Conservation (phyloP, 1,140 invertebrate genomes). For the Drosophila lacteicornis region DNA sequence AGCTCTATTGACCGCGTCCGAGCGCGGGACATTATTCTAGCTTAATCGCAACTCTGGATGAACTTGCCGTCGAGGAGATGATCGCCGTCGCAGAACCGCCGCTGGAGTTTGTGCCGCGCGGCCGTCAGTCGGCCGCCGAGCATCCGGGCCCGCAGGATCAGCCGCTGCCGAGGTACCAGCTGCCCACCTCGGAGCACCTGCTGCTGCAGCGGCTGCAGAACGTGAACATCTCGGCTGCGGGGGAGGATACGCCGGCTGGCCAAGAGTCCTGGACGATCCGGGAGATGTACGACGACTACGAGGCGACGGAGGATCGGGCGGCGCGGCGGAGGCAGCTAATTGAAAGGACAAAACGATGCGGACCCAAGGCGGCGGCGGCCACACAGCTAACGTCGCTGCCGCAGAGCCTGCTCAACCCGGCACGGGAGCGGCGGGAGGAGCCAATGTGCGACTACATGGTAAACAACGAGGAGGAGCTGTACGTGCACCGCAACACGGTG, state of each 20-base stretch:
- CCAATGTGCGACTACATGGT: conserved; percentile 80
- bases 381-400: conserved; percentile 66
- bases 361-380: conserved; percentile 62
- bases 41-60: conserved; percentile 72
- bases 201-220: conserved; percentile 90
- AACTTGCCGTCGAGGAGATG: conserved; percentile 73
- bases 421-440: conserved; percentile 37
- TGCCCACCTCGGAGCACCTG: conserved; percentile 86
- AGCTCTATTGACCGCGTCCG: conserved; percentile 45
- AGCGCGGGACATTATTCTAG: conserved; percentile 24
- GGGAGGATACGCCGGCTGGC: conserved; percentile 84
- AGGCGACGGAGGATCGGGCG: conserved; percentile 54
- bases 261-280: conserved; percentile 90
- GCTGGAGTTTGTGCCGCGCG: conserved; percentile 94
- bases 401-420: conserved; percentile 42
- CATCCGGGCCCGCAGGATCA: conserved; percentile 89
- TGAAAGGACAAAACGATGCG: conserved; percentile 65
- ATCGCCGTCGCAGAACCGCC: conserved; percentile 79
- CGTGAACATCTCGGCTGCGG: conserved; percentile 88
- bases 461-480: conserved; percentile 93
- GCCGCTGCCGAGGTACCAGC: conserved; percentile 75
- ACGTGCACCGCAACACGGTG: conserved; percentile 93
- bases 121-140: conserved; percentile 90
- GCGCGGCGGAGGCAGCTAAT: conserved; percentile 64
- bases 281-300: conserved; percentile 84